Evolutionary conservation across 2,113 vertebrate genomes (phyloP), one percentile per base, ranked within the genome.

Genomic region (Chloroceryle aenea): DNA sequence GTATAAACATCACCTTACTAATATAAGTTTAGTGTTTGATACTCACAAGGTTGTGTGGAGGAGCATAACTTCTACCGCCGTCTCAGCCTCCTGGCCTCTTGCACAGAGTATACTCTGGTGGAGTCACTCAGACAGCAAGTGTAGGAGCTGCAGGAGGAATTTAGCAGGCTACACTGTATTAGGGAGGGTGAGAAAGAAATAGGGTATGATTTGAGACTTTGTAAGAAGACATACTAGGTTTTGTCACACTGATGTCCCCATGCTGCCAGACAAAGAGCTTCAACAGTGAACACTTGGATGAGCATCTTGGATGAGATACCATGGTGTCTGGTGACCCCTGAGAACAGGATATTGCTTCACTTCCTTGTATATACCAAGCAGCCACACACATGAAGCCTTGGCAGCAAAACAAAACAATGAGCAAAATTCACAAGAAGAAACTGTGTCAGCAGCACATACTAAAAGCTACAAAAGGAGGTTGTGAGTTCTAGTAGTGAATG

Each of bases 1-100:
- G 8, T 45, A n/a, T 45, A 64, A 75, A 30, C 0, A 0, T 59
- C 12, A 55, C 8, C 15, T 22, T 1, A 0, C 11, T 15, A 29
- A 14, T n/a, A 26, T 29, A 76, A 42, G 9, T 76, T 66, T 47
- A 76, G 25, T 36, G 19, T 47, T 4, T 6, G 13, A 14, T 13
- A 66, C 22, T 15, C 9, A 47, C 34, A 62, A 27, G 29, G 55
- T 36, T 9, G 3, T 73, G 47, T 53, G 36, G 9, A 40, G 36
- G 9, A 40, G 5, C 12, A 2, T n/a, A 64, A 50, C 22, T 76
- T 11, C 9, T 67, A 26, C 4, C 30, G 23, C 14, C 55, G 74
- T 27, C 9, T 3, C 22, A 19, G 22, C 5, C 5, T 38, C 9
- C 9, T 67, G 52, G 18, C 26, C 38, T 38, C 16, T 23, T 66